These are phyloP conservation scores for Hemiscyllium ocellatum DNA, from an alignment of 2,113 vertebrate species.

Conservation along the genomic window DNA sequence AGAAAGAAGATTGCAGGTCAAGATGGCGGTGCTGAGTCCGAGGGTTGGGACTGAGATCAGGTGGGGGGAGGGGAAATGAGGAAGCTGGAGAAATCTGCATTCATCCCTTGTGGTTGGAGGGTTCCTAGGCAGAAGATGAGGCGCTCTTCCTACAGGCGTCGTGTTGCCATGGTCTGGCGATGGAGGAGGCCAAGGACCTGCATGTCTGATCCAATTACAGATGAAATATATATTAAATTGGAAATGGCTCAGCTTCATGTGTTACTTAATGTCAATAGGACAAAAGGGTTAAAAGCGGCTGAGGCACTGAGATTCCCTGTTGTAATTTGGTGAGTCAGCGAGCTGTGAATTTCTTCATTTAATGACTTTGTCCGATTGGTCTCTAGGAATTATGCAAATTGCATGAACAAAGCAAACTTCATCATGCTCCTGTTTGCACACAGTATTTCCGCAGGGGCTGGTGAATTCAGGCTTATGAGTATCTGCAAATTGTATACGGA, in stretches of 20 bases:
- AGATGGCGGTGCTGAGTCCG: no score
- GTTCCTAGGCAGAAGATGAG: no score
- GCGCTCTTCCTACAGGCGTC: no score
- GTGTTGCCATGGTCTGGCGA: no score
- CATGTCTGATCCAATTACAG: no score
- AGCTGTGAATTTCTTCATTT: conserved; percentile 6
- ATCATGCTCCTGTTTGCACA: background rate
- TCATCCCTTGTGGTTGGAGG: no score
- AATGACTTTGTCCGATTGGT: background rate
- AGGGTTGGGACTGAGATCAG: no score
- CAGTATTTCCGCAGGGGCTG: background rate
- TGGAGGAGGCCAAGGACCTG: no score
- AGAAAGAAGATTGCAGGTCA: no score
- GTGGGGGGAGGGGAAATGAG: no score
- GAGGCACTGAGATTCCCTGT: background rate
- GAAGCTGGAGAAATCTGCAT: no score
- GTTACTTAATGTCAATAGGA: background rate
- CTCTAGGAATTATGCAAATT: background rate
- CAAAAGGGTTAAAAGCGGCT: background rate
- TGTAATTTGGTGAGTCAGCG: background rate
- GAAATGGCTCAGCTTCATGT: background rate
- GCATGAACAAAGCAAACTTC: background rate
- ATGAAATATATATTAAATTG: background rate
- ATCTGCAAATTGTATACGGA: background rate
- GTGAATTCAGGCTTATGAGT: background rate